Evolutionary conservation across 2,888 invertebrate genomes (phyloP), one percentile per base, ranked within the genome.

Genomic region (Pollenia labialis): DNA sequence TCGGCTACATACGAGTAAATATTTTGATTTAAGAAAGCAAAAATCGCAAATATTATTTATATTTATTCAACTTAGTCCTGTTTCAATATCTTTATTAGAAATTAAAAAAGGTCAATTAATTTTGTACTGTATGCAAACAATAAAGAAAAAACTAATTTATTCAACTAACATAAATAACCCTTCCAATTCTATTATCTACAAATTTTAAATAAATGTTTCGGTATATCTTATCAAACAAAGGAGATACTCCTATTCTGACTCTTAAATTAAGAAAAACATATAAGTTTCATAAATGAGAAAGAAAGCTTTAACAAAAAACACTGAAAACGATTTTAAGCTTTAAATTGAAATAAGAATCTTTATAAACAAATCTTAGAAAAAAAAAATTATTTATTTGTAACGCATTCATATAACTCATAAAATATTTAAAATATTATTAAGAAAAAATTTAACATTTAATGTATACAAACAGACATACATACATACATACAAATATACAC

Each of bases 201-300:
- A 32, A 84, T 83, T 83, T 87, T 81, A 81, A 87, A 87, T 87
- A 87, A 84, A 84, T 81, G 81, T 87, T 77, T 87, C 77, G 87
- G 87, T 54, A 50, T 50, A 62, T 46, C 32, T 60, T 60, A 14
- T 16, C 14, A 72, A 71, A 42, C 42, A 12, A 60, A 46, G 7
- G 10, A 48, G n/a, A 50, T n/a, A 58, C 48, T 62, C 42, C 44
- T 50, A 58, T 14, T 52, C 23, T 23, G 40, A 56, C 54, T 66
- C 32, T 42, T 32, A 72, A 56, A 14, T 48, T 48, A 58, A 71
- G 11, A 75, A 69, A 62, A 69, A 32, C 3, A 64, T 1, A 72
- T 4, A 46, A 62, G 71, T 77, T 77, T 83, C 85, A 84, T 81
- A 60, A 40, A 75, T 23, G n/a, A 77, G 23, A 75, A 82, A 60